These are phyloP conservation scores for Zosterops pallidus DNA, from an alignment of 2,113 vertebrate species.

Conservation along the genomic window DNA sequence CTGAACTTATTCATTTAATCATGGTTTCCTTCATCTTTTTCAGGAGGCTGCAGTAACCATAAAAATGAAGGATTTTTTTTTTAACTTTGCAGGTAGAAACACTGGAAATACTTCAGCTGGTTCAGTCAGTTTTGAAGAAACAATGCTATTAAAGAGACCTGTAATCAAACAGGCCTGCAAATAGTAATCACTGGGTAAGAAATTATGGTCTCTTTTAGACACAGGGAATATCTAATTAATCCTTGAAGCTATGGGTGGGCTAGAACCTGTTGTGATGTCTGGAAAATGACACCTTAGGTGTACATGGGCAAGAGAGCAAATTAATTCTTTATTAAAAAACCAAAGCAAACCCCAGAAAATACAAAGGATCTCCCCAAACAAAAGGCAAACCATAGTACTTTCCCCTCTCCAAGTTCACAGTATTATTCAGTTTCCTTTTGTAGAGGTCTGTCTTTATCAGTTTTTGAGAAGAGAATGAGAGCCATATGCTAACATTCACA, in stretches of 20 bases:
- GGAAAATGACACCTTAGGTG: background rate
- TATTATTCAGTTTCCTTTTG: background rate
- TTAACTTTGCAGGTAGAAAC: background rate
- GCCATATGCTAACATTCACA: background rate
- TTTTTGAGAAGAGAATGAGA: background rate
- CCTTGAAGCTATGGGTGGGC: background rate
- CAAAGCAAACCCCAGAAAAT: background rate
- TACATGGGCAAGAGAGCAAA: background rate
- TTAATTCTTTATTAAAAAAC: background rate
- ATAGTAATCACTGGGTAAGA: background rate
- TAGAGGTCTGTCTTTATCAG: background rate
- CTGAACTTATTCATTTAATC: background rate
- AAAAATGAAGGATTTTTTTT: background rate
- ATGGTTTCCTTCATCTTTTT: background rate
- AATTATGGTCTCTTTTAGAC: background rate
- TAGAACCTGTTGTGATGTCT: background rate
- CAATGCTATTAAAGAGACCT: background rate
- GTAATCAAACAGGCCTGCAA: conserved; percentile 27
- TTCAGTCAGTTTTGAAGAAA: conserved; percentile 8
- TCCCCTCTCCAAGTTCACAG: background rate
- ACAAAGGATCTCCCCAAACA: background rate
- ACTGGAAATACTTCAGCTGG: background rate
- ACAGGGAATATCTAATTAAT: background rate
- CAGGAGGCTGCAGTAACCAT: background rate
- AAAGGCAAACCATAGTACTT: background rate